Base-by-base conservation (phyloP, 2,888 invertebrate species). In the Odontomyia ornata region DNA sequence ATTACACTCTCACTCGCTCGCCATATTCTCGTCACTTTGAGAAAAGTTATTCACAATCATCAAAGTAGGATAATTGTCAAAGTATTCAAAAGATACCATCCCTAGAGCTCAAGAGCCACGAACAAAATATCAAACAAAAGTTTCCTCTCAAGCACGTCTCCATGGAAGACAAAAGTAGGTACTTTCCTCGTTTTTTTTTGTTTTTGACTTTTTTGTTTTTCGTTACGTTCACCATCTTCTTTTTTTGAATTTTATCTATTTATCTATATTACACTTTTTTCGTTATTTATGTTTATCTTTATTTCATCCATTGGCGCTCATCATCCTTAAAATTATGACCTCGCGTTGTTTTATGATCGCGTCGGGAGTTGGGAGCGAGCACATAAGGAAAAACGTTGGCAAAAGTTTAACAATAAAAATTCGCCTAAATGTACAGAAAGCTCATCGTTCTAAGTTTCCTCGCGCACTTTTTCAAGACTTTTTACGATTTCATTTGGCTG, bases 281-380 rank as follows among this genome's bases (percentile, higher is more conserved):
- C 43, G 21, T 36, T 57, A 36, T 73, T 43, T 73, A 72, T 60
- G 3, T 57, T 43, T 73, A 57, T 73, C 60, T 57, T 73, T 73
- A 73, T 73, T 73, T 57, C 27, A 73, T 73, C 60, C 57, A 57
- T 73, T 57, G 69, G 25, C 60, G 73, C 60, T 73, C 73, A 73
- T 73, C 73, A 73, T 60, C 36, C 73, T 60, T 57, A 73, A 73
- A 73, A 73, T 73, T 73, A 73, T 73, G 21, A 57, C 36, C 73
- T 57, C 56, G 56, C 57, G 73, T 21, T 57, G 60, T 57, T 73
- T 73, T 73, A 73, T 60, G 60, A 23, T 18, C 73, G 36, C 52
- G 23, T 27, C 57, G 73, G 43, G 73, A 73, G 13, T 69, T 60
- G 60, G 36, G 15, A 28, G 57, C 27, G 36, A 36, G 36, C 36